phyloP scores from a whole-genome alignment of 2,113 vertebrate species.

The Eleginops maclovinus region DNA sequence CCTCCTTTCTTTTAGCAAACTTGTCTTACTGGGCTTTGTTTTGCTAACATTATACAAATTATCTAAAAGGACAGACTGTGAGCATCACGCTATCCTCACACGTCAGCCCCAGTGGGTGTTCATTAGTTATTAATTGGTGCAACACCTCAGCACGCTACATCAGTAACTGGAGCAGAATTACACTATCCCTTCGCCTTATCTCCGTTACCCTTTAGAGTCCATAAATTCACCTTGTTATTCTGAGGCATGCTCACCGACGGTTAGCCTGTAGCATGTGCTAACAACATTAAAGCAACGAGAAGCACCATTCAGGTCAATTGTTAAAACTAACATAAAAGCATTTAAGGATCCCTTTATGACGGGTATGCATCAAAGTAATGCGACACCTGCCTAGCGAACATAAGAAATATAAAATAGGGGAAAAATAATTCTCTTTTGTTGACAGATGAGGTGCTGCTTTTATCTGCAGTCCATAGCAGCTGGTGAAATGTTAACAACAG shows the following conservation, averaged over 20 bases:
- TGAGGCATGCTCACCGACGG: neutral
- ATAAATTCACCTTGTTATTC: neutral
- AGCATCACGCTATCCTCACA: conserved; percentile 6
- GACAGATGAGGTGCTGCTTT: neutral
- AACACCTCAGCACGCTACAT: neutral
- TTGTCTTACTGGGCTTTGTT: too few species aligned
- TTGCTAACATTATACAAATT: too few species aligned
- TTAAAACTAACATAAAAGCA: neutral
- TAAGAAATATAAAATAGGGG: neutral
- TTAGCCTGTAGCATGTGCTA: neutral
- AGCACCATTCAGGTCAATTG: neutral
- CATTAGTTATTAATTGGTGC: conserved; percentile 23
- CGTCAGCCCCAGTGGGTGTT: neutral
- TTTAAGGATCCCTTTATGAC: neutral
- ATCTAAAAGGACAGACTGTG: neutral
- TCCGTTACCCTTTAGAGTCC: neutral
- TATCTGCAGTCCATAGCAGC: neutral
- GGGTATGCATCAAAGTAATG: neutral
- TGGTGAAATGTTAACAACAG: neutral
- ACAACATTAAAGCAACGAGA: neutral
- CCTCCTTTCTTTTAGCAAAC: conserved; percentile 15
- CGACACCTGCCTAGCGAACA: neutral
- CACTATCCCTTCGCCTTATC: conserved; percentile 6
- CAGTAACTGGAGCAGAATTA: conserved; percentile 9
- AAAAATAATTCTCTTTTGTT: neutral